These are phyloP conservation scores for Sminthurides aquaticus DNA, from an alignment of 2,888 invertebrate genomes.

Conservation along the genomic window DNA sequence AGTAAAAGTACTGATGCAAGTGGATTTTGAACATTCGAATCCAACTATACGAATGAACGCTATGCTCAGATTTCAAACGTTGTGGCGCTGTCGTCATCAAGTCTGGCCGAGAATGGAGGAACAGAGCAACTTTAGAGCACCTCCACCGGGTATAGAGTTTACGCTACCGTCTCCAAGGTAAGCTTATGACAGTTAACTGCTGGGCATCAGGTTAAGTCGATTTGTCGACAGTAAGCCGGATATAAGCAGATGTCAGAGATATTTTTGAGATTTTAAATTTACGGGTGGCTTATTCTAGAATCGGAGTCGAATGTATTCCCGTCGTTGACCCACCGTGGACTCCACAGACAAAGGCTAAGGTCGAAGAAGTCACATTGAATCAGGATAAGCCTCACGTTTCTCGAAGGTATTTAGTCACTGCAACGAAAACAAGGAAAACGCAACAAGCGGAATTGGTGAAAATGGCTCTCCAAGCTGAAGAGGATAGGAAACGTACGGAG, in stretches of 20 bases:
- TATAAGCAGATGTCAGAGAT: too few species aligned
- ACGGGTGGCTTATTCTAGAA: too few species aligned
- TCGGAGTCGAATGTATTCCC: slow-evolving; percentile 87
- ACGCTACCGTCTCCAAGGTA: slow-evolving; percentile 87
- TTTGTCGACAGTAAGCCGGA: too few species aligned
- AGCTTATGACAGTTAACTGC: too few species aligned
- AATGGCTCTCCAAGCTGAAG: slow-evolving; percentile 86
- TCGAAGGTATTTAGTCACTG: slow-evolving; percentile 88
- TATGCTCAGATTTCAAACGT: slow-evolving; percentile 68
- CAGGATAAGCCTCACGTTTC: slow-evolving; percentile 58
- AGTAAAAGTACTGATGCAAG: slow-evolving; percentile 81
- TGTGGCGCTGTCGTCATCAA: slow-evolving; percentile 96
- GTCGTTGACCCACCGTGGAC: slow-evolving; percentile 99
- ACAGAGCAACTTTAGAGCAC: slow-evolving; percentile 90
- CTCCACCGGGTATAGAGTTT: slow-evolving; percentile 98
- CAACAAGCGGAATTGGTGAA: slow-evolving; percentile 98
- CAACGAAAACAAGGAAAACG: slow-evolving; percentile 96
- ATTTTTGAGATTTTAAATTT: too few species aligned
- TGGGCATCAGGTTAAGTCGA: too few species aligned
- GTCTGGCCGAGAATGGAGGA: slow-evolving; percentile 99
- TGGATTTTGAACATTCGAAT: slow-evolving; percentile 75
- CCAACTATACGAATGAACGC: slow-evolving; percentile 74
- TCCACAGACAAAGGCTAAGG: slow-evolving; percentile 94
- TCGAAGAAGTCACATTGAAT: slow-evolving; percentile 96
- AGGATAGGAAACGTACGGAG: slow-evolving; percentile 89